A percentile compares a stretch with the other conserved stretches of the same genome.
Conservation (phyloP, 2,888 invertebrate species). For the Synergus umbraculus region DNA sequence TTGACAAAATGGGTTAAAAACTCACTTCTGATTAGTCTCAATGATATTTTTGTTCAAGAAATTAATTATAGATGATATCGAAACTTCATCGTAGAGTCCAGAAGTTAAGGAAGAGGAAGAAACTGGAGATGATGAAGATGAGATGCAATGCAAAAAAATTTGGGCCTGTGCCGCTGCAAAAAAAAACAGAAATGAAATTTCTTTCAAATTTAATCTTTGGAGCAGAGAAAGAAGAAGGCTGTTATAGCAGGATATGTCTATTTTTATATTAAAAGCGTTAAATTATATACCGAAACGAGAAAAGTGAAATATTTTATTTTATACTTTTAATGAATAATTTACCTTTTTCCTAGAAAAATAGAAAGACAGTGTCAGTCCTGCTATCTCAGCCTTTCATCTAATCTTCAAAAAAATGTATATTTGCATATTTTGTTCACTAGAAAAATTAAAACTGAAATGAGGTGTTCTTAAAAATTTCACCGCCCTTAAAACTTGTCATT, state of each 20-base stretch:
- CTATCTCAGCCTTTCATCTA: too few species aligned
- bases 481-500: not conserved
- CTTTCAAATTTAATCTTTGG: too few species aligned
- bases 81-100: conserved; percentile 47
- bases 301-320: too few species aligned
- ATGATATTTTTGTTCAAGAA: conserved; percentile 53
- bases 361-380: too few species aligned
- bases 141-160: conserved; percentile 57
- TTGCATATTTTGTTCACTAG: not conserved
- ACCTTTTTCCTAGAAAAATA: too few species aligned
- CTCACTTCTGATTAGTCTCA: conserved; percentile 49
- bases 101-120: conserved; percentile 48
- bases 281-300: too few species aligned
- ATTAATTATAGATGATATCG: conserved; percentile 52
- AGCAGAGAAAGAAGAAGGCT: too few species aligned
- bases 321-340: too few species aligned
- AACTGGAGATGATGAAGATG: conserved; percentile 49
- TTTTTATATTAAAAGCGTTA: too few species aligned
- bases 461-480: too few species aligned
- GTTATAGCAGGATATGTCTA: too few species aligned
- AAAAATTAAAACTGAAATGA: not conserved
- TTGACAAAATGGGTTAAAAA: not conserved
- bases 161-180: conserved; percentile 51
- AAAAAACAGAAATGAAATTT: conserved; percentile 11
- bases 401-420: too few species aligned